Conservation (phyloP, 2,113 vertebrate genomes). For the Numida meleagris region DNA sequence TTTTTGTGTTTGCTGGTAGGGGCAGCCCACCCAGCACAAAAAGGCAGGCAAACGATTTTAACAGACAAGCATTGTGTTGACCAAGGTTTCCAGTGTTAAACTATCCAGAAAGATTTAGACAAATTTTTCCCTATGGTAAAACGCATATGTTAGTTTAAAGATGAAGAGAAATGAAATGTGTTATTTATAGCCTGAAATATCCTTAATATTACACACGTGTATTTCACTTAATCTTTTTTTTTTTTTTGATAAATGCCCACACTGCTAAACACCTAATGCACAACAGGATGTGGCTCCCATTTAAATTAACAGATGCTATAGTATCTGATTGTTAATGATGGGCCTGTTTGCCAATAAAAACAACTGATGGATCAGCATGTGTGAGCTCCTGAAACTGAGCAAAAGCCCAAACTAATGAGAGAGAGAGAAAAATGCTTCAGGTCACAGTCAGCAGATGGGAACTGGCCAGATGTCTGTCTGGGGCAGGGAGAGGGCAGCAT, state of each 20-base stretch:
- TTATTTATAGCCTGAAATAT: constrained; percentile 59
- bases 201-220: constrained; percentile 22
- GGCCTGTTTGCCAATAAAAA: constrained; percentile 64
- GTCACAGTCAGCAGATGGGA: constrained; percentile 70
- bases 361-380: constrained; percentile 58
- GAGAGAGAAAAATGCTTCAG: constrained; percentile 53
- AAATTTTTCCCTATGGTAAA: constrained; percentile 46
- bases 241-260: constrained; percentile 53
- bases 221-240: constrained; percentile 14
- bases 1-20: background rate
- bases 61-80: constrained; percentile 34
- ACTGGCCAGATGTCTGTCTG: constrained; percentile 67
- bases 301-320: constrained; percentile 61
- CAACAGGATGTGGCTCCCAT: constrained; percentile 54
- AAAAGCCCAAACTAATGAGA: constrained; percentile 57
- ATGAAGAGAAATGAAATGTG: constrained; percentile 44
- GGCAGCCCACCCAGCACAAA: constrained; percentile 43
- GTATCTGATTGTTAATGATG: constrained; percentile 59
- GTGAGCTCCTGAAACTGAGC: constrained; percentile 61
- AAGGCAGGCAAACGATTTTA: constrained; percentile 30
- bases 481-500: constrained; percentile 59
- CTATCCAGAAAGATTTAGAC: constrained; percentile 52
- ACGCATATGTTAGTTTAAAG: constrained; percentile 35
- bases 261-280: constrained; percentile 55
- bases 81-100: constrained; percentile 47